Conservation (phyloP, 2,113 vertebrate genomes). For the Daboia siamensis region DNA sequence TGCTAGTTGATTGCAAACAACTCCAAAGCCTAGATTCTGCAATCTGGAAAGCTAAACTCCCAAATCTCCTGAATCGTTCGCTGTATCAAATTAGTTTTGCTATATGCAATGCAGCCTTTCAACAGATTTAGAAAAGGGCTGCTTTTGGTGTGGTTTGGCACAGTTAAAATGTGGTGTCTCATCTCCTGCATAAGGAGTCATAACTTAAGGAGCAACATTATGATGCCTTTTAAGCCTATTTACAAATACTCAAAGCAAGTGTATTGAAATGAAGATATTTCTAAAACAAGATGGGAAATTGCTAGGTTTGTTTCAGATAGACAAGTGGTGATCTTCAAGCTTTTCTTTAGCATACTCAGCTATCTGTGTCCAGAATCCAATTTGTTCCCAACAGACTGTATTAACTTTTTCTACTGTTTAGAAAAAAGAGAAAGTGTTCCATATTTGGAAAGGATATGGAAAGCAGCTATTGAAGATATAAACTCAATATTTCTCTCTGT, state of each 20-base stretch:
- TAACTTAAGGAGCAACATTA: neutral
- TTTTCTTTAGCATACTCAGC: neutral
- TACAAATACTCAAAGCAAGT: neutral
- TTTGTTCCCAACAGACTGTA: neutral
- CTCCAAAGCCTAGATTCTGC: neutral
- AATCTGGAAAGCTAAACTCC: neutral
- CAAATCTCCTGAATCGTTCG: neutral
- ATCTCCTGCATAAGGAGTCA: neutral
- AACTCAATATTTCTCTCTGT: neutral
- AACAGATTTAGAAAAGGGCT: neutral
- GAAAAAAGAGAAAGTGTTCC: neutral
- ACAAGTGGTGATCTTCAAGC: neutral
- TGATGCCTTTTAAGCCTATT: neutral
- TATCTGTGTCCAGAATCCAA: neutral
- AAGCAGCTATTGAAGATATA: neutral
- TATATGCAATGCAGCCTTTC: neutral
- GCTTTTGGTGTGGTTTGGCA: neutral
- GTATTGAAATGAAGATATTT: neutral
- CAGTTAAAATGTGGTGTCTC: neutral
- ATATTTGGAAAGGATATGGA: neutral
- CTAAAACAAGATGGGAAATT: neutral
- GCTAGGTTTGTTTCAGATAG: neutral
- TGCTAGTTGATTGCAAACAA: fast-evolving
- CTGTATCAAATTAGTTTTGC: neutral
- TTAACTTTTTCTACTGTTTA: neutral